Evolutionary conservation across 2,797 vertebrate species (phyloP), one percentile per base, ranked within the genome.

Genomic region (Fringilla coelebs): DNA sequence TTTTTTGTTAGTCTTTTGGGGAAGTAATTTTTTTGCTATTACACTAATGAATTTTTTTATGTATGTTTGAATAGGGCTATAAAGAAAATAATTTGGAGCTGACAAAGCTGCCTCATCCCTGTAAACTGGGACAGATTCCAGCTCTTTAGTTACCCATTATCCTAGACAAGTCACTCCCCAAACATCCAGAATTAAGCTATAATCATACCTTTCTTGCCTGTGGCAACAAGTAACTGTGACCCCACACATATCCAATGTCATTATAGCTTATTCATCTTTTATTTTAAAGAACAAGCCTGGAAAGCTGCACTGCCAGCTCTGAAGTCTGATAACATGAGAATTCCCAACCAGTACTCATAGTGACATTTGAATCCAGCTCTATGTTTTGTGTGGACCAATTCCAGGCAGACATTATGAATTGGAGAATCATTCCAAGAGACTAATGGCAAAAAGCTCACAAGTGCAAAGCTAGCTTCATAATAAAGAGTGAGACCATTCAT

Each of bases 271-370:
- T 84, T 83, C 8, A 62, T 68, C 13, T 84, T 88, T 38, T 70
- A 16, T 95, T 94, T 89, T 65, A 60, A 96, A 91, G n/a, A 89
- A 74, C 7, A 71, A 18, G 19, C 54, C 82, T 66, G 91, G 49
- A 88, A 91, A 82, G 34, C n/a, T 91, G 5, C 21, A 17, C 15
- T 93, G 36, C 40, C 46, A 78, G 8, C 13, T 75, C 70, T 86
- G 34, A 91, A 72, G 49, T 43, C 78, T 62, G 36, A 62, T 21
- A 32, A 36, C 73, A 71, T 49, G 32, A 79, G 31, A 63, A 88
- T 91, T 49, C 38, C 45, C 32, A 82, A 29, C 4, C 41, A 79
- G 48, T 25, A 28, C 45, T 84, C 32, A 1, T 5, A 62, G 40
- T 16, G 13, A 49, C 29, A 26, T 90, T 90, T 74, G 19, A 88